Base-by-base conservation (phyloP, 92 coral and sea anemone species). In the Palythoa heliodiscus region DNA sequence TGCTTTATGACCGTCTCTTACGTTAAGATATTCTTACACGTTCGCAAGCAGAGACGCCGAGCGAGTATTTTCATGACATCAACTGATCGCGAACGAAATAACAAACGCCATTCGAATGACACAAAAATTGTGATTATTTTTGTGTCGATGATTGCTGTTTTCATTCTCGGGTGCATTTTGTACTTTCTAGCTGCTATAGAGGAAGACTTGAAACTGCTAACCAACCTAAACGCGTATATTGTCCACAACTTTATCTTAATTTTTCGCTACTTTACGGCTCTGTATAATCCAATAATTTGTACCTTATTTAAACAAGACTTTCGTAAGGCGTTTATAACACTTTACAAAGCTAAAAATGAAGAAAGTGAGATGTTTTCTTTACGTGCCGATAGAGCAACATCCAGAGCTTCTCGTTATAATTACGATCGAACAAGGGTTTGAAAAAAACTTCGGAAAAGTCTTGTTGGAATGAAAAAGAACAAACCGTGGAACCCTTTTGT, bases 231-330 rank as follows among this genome's bases (percentile, higher is more conserved):
- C 29, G 72, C 75, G 60, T 58, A 91, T 71, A 73, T 82, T 12
- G 55, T 87, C 23, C 79, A 66, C 11, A 76, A 64, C 1, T 78
- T 80, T 25, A 86, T 87, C 20, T 71, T 91, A 78, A 91, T 93
- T 73, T 89, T 93, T 40, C 86, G 97, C 2, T 93, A 87, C 73
- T 86, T 89, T 60, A 89, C 94, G 14, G 93, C 97, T 82, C 78
- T 93, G 11, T 91, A 92, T 40, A 93, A 93, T 57, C 97, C 97
- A 0, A 24, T 93, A 7, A 67, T 93, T 2, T 87, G 92, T 58
- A 89, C 97, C 23, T 91, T 91, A 66, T 89, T 89, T 81, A 93
- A 93, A 71, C 91, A 87, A 53, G 97, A 93, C 70, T 93, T 93
- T 70, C 74, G 80, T 19, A 87, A 72, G 54, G 94, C 93, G 1